Evolutionary conservation across 2,888 invertebrate genomes (phyloP), one percentile per base, ranked within the genome.

Genomic region (Aphodius granarius): DNA sequence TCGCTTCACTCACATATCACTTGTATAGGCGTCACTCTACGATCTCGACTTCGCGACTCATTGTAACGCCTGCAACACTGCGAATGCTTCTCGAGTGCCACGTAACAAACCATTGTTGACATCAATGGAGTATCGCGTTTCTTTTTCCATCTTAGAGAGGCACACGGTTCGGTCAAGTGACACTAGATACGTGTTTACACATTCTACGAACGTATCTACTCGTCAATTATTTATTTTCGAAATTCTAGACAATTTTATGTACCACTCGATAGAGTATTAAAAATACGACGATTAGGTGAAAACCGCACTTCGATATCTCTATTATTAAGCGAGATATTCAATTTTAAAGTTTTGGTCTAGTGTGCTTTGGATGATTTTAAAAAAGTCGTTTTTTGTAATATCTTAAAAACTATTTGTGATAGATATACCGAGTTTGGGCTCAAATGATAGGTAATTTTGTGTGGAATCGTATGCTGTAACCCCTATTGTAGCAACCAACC

Each of bases 101-200:
- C 19, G 66, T 66, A 66, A 66, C 66, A 66, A 66, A 66, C 66
- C 66, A 66, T 66, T 66, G 66, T 66, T 66, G 66, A 66, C 66
- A 66, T 66, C 66, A 66, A 66, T 66, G 21, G 66, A 20, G 66
- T 17, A 66, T 66, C 19, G n/a, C 19, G 20, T 15, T 19, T 21
- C n/a, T 19, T 21, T 18, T 15, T 66, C 17, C 20, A 19, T 19
- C 20, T 19, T 19, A 21, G n/a, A 21, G 19, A 18, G 15, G 17
- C 21, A 20, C 19, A 20, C 19, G 20, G 19, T 66, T 21, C 66
- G 66, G 66, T 66, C 66, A 66, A 66, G 66, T 66, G 66, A 66
- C 21, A 16, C 66, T 66, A 15, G 20, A 43, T 43, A 43, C 43
- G 43, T 43, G 43, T 43, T 43, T 43, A 43, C 43, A 9, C 13